These are phyloP conservation scores for Craterocephalus amniculus DNA, from an alignment of 2,797 vertebrate species.

Conservation along the genomic window DNA sequence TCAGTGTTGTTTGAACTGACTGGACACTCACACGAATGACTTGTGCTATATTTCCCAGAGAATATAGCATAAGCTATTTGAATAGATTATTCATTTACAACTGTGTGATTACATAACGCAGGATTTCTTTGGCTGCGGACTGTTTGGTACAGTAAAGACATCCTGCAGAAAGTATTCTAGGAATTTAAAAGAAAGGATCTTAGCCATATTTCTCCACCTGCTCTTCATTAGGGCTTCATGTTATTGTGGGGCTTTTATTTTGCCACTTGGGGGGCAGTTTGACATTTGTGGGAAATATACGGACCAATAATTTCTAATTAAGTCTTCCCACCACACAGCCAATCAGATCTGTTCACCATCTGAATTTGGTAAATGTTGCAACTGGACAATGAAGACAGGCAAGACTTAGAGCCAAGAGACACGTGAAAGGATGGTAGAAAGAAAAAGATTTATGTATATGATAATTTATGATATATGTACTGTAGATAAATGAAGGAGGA, in stretches of 20 bases:
- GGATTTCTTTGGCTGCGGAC: not conserved
- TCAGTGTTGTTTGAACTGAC: conserved; percentile 85
- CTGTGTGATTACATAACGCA: conserved; percentile 42
- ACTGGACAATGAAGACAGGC: no score
- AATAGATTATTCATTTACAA: conserved; percentile 62
- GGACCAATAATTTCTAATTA: no score
- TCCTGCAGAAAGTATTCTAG: not conserved
- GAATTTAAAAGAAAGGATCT: not conserved
- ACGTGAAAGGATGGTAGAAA: no score
- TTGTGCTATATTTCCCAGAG: conserved; percentile 73
- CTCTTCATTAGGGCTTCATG: not conserved
- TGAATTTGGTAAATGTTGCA: no score
- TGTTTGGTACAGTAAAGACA: not conserved
- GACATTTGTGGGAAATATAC: no score
- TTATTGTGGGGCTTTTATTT: not conserved
- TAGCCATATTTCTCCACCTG: not conserved
- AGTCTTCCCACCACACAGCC: no score
- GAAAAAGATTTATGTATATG: no score
- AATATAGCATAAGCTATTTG: conserved; percentile 60
- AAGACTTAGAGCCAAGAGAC: no score
- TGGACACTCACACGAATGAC: conserved; percentile 78
- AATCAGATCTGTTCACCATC: no score
- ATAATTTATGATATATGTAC: no score
- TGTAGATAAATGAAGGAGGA: no score
- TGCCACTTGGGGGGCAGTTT: no score